These are phyloP conservation scores for Atlantisia rogersi DNA, from an alignment of 2,113 vertebrate species.

Conservation along the genomic window DNA sequence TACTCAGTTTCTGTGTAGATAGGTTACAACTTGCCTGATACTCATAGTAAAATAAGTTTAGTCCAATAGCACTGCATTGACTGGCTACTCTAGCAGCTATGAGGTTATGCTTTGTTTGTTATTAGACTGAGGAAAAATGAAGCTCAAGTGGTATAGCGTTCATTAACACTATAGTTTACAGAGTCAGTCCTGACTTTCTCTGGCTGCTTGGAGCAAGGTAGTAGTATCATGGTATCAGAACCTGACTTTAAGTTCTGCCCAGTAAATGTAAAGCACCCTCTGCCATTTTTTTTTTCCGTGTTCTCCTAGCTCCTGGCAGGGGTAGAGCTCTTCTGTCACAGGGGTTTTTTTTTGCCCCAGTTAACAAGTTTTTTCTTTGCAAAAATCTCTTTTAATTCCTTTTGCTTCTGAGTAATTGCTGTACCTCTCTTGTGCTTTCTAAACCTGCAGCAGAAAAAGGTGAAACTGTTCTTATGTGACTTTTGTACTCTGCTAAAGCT, in stretches of 20 bases:
- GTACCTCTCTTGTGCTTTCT: background rate
- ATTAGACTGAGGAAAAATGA: background rate
- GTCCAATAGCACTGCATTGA: background rate
- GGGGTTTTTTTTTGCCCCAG: background rate
- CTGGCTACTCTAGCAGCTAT: background rate
- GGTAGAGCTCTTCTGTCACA: background rate
- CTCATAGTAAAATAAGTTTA: background rate
- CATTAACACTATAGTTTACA: background rate
- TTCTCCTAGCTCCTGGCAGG: background rate
- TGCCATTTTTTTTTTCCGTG: fast-evolving
- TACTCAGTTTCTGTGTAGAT: background rate
- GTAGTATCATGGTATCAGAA: background rate
- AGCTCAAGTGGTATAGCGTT: background rate
- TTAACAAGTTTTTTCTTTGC: background rate
- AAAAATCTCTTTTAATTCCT: background rate
- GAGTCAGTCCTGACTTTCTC: background rate
- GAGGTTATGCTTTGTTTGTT: background rate
- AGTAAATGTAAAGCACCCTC: background rate
- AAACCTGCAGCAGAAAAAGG: background rate
- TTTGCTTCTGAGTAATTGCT: background rate
- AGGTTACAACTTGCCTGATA: background rate
- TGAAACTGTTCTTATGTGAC: background rate
- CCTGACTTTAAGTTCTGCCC: background rate
- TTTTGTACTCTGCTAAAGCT: background rate
- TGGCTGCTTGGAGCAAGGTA: background rate